These are phyloP conservation scores for Haliaeetus leucogaster DNA, from an alignment of 2,113 vertebrate species.

Conservation along the genomic window DNA sequence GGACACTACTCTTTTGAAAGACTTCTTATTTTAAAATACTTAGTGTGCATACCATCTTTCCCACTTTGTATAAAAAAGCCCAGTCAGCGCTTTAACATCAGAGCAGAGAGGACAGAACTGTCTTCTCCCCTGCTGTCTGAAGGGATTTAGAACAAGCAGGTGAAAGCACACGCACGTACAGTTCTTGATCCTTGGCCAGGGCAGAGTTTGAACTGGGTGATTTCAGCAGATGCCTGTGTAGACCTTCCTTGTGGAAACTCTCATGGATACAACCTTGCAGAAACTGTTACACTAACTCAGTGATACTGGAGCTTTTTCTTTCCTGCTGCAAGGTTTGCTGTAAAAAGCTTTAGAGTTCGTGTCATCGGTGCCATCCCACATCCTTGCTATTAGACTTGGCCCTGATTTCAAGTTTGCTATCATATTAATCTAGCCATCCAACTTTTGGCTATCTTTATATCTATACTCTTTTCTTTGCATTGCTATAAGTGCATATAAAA, in stretches of 20 bases:
- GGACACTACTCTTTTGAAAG: background rate
- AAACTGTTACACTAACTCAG: background rate
- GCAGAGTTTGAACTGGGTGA: background rate
- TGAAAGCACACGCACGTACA: accelerated
- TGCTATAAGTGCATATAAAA: background rate
- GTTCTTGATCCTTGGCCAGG: background rate
- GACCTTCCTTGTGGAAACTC: background rate
- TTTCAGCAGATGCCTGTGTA: background rate
- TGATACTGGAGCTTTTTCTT: background rate
- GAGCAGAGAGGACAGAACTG: background rate
- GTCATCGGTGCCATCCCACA: accelerated
- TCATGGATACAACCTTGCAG: background rate
- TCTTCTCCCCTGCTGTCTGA: background rate
- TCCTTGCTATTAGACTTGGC: background rate
- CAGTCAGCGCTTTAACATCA: background rate
- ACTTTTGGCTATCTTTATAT: background rate
- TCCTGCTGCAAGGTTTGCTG: background rate
- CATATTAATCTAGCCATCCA: background rate
- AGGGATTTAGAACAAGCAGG: background rate
- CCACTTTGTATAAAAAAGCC: background rate
- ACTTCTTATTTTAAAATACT: background rate
- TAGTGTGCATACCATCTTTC: background rate
- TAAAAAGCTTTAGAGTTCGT: background rate
- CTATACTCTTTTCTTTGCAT: background rate
- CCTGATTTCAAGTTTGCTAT: background rate